These are phyloP conservation scores for Drosophila equinoxialis DNA, from an alignment of 1,140 invertebrate genomes.

Conservation along the genomic window DNA sequence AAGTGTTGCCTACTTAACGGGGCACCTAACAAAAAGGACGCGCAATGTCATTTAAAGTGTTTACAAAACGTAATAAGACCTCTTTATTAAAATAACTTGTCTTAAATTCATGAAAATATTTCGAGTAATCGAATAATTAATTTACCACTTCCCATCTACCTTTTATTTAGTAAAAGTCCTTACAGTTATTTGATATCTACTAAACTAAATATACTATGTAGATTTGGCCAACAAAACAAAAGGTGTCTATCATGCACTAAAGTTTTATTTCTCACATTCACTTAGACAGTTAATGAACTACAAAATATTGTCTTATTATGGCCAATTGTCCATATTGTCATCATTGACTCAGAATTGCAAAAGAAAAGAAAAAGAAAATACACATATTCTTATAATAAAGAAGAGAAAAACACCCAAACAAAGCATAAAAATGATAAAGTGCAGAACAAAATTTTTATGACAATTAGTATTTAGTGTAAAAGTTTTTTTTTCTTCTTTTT, in stretches of 20 bases:
- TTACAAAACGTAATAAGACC: neutral
- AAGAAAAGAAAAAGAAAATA: neutral
- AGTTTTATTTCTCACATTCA: conserved; percentile 20
- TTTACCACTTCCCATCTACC: neutral
- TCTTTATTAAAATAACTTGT: too few relatives aligned
- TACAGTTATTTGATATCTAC: neutral
- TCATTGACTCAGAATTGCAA: conserved; percentile 25
- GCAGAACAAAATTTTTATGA: conserved; percentile 53
- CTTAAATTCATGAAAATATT: too few relatives aligned
- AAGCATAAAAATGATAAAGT: conserved; percentile 62
- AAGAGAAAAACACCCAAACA: conserved; percentile 23
- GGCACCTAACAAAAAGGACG: neutral
- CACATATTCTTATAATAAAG: neutral
- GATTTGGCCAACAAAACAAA: neutral
- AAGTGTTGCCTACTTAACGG: conserved; percentile 46
- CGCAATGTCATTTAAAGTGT: neutral
- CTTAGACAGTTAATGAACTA: conserved; percentile 44
- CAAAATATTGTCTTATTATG: conserved; percentile 8
- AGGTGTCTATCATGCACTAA: conserved; percentile 15
- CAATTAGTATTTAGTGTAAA: conserved; percentile 44
- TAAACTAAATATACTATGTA: neutral
- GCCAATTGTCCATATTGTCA: conserved; percentile 24
- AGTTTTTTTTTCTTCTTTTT: neutral
- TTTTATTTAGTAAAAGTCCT: neutral
- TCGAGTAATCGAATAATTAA: too few relatives aligned